These are phyloP conservation scores for Baccha elongata DNA, from an alignment of 2,888 invertebrate species.

Conservation along the genomic window DNA sequence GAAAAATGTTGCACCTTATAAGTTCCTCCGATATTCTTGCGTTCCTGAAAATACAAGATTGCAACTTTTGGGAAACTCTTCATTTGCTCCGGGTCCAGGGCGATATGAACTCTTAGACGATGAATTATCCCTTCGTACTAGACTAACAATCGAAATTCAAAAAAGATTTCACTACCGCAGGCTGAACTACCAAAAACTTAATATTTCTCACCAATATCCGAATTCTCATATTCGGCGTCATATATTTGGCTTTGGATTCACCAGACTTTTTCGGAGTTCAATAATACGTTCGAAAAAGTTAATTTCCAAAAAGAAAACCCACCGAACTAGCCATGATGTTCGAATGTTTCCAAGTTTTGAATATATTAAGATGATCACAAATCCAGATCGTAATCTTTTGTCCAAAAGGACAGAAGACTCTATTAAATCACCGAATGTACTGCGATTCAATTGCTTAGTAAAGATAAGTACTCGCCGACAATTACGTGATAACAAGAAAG, in stretches of 20 bases:
- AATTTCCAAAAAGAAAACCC: conserved; percentile 7
- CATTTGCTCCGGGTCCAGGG: conserved; percentile 78
- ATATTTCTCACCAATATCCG: conserved; percentile 46
- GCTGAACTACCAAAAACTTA: conserved; percentile 71
- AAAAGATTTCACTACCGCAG: conserved; percentile 78
- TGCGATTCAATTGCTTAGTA: conserved; percentile 77
- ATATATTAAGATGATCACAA: conserved; percentile 78
- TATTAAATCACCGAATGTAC: conserved; percentile 42
- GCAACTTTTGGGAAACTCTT: conserved; percentile 41
- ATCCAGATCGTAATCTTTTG: conserved; percentile 74
- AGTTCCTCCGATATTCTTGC: conserved; percentile 74
- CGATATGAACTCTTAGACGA: conserved; percentile 78
- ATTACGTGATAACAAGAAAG: conserved; percentile 78
- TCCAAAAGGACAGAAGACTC: conserved; percentile 66
- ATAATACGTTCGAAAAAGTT: not conserved
- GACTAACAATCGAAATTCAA: conserved; percentile 8
- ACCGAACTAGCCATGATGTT: conserved; percentile 14
- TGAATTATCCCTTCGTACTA: conserved; percentile 52
- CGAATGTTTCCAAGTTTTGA: conserved; percentile 31
- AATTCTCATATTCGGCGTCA: conserved; percentile 77
- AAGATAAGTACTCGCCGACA: conserved; percentile 77
- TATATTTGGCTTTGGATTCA: conserved; percentile 77
- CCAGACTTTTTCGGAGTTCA: conserved; percentile 72
- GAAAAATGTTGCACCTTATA: conserved; percentile 69
- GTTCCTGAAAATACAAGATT: conserved; percentile 75